Evolutionary conservation across 2,888 invertebrate species (phyloP), one percentile per base, ranked within the genome.

Genomic region (Archaeoteleia sp.): DNA sequence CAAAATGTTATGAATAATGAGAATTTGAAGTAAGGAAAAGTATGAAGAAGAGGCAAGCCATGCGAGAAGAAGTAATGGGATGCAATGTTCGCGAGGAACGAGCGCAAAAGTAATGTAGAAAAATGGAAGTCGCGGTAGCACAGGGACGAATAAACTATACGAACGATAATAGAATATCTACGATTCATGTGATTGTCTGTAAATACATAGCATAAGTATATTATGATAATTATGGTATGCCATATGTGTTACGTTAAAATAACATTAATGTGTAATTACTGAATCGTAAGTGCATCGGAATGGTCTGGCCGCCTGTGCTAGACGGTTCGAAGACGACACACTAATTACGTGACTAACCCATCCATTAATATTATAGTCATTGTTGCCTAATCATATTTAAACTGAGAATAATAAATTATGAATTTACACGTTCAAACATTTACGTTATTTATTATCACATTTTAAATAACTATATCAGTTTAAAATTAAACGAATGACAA

Each of bases 121-220:
- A 63, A 60, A 61, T 48, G 58, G 43, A 67, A 70, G 46, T 61
- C 63, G 72, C 74, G 72, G 75, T 75, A 75, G 71, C 72, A 73
- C 73, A 73, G 76, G 73, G 74, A 70, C 72, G 74, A 73, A 73
- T 70, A 76, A 76, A 79, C 74, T 78, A 80, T 77, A 80, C 78
- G 81, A 82, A 77, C 74, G 80, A 83, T 81, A 80, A 80, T 82
- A 81, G 80, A 77, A 79, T 81, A 82, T 81, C 82, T 80, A 81
- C 81, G 80, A 84, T 83, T 84, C 80, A 83, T 85, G 84, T 85
- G 84, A 85, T 84, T 84, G 79, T 80, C 80, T 81, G 85, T 85
- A 85, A 83, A 84, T 85, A 85, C 67, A 80, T 82, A 83, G 81
- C 79, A 75, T 79, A 81, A 78, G 78, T 75, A 80, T 77, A 79